A percentile compares a stretch with the other conserved stretches of the same genome.
phyloP scores from a whole-genome alignment of 2,113 vertebrate species.

The Rhizomys pruinosus region DNA sequence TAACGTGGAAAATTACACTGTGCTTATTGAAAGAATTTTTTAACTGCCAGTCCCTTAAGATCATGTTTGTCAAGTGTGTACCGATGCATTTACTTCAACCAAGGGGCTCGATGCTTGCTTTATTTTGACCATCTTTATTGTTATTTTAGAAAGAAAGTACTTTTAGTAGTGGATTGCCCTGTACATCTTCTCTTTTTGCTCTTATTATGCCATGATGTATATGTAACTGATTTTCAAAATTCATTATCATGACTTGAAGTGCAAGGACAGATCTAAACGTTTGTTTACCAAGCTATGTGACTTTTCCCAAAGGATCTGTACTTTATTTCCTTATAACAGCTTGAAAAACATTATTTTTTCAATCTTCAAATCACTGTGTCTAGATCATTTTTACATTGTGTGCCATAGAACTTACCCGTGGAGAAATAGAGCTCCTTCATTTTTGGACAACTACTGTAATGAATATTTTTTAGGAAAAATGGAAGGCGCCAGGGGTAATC shows the following conservation, averaged over 20 bases:
- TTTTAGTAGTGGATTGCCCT: slow-evolving; percentile 85
- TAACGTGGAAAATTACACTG: slow-evolving; percentile 83
- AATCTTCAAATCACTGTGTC: slow-evolving; percentile 81
- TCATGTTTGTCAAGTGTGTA: slow-evolving; percentile 83
- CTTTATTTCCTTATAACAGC: slow-evolving; percentile 82
- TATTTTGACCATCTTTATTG: slow-evolving; percentile 84
- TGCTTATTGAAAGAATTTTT: slow-evolving; percentile 85
- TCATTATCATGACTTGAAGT: slow-evolving; percentile 90
- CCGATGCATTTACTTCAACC: slow-evolving; percentile 85
- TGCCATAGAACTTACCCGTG: slow-evolving; percentile 83
- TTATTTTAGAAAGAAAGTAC: slow-evolving; percentile 85
- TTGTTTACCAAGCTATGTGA: slow-evolving; percentile 86
- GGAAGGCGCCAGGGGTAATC: slow-evolving; percentile 82
- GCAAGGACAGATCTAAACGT: slow-evolving; percentile 87
- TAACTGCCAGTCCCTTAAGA: slow-evolving; percentile 85
- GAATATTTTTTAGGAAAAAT: slow-evolving; percentile 79
- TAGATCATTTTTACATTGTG: slow-evolving; percentile 79
- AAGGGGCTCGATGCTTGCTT: slow-evolving; percentile 87
- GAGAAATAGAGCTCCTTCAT: slow-evolving; percentile 82
- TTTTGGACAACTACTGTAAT: slow-evolving; percentile 86
- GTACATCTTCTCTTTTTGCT: slow-evolving; percentile 85
- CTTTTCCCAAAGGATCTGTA: slow-evolving; percentile 84
- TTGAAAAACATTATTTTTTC: slow-evolving; percentile 80
- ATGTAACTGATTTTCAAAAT: slow-evolving; percentile 88
- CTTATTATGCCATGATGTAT: slow-evolving; percentile 87